Conservation (phyloP, 2,888 invertebrate genomes). For the Philonicus albiceps region DNA sequence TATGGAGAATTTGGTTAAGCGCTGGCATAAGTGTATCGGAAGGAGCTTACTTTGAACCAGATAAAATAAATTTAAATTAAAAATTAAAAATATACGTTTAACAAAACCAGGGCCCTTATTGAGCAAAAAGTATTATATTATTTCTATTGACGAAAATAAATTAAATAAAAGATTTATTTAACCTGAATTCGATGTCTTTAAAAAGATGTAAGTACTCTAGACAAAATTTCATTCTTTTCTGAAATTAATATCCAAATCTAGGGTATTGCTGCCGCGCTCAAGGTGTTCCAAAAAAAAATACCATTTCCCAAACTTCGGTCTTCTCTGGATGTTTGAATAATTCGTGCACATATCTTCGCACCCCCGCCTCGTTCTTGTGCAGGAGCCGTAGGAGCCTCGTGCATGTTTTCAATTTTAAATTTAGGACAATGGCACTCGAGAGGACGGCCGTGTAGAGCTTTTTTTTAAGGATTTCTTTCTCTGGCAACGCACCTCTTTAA, state of each 20-base stretch:
- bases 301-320: background rate
- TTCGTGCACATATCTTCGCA: background rate
- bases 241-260: background rate
- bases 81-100: no score
- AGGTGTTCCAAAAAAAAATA: background rate
- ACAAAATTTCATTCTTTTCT: background rate
- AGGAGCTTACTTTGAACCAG: no score
- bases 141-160: no score
- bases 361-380: background rate
- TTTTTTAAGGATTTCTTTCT: background rate
- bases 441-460: background rate
- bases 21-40: no score
- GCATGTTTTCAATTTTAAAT: conserved; percentile 16
- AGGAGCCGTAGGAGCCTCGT: background rate
- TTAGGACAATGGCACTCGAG: background rate
- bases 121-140: no score
- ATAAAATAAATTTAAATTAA: no score
- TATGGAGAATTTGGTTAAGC: no score
- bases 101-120: no score
- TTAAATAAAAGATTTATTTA: no score
- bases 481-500: background rate
- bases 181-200: no score
- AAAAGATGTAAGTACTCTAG: no score
- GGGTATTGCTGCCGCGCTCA: background rate
- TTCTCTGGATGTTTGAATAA: background rate